Percentiles rank a stretch among this genome's conserved stretches.
phyloP scores from a whole-genome alignment of 2,888 invertebrate genomes.

The Bellardia bayeri region DNA sequence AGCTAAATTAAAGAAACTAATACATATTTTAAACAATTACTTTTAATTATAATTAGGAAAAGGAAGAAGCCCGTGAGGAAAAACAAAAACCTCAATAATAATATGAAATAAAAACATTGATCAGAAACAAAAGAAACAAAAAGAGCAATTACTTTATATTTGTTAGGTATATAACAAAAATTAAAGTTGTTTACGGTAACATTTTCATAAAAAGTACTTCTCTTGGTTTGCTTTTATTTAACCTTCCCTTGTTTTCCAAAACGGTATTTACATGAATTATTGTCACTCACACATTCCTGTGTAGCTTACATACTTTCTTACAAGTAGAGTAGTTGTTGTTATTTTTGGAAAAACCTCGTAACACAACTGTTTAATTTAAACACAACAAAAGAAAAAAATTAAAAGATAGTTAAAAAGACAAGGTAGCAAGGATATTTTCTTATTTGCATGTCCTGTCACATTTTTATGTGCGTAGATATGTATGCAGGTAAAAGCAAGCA shows the following conservation, averaged over 20 bases:
- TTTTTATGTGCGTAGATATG: slow-evolving; percentile 53
- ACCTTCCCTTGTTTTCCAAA: slow-evolving; percentile 19
- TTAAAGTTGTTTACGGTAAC: too few relatives aligned
- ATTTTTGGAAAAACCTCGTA: slow-evolving; percentile 13
- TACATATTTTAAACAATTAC: too few relatives aligned
- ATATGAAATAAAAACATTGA: too few relatives aligned
- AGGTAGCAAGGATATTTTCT: slow-evolving; percentile 64
- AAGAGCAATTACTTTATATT: too few relatives aligned
- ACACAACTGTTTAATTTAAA: slow-evolving; percentile 7
- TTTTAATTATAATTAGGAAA: too few relatives aligned
- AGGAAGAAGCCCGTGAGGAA: too few relatives aligned
- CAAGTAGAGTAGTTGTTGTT: not conserved
- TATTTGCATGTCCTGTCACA: slow-evolving; percentile 73
- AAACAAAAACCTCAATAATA: too few relatives aligned
- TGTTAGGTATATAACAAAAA: too few relatives aligned
- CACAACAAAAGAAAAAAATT: not conserved
- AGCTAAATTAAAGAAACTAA: too few relatives aligned
- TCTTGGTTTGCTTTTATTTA: not conserved
- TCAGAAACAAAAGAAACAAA: too few relatives aligned
- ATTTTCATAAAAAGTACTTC: too few relatives aligned
- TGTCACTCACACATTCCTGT: slow-evolving; percentile 45
- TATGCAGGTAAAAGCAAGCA: not conserved
- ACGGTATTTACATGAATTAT: slow-evolving; percentile 56
- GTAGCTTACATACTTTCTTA: not conserved
- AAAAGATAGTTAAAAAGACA: slow-evolving; percentile 5